Percentiles rank a stretch among this genome's conserved stretches.
Conservation (phyloP, 2,797 vertebrate genomes). For the Helarctos malayanus region DNA sequence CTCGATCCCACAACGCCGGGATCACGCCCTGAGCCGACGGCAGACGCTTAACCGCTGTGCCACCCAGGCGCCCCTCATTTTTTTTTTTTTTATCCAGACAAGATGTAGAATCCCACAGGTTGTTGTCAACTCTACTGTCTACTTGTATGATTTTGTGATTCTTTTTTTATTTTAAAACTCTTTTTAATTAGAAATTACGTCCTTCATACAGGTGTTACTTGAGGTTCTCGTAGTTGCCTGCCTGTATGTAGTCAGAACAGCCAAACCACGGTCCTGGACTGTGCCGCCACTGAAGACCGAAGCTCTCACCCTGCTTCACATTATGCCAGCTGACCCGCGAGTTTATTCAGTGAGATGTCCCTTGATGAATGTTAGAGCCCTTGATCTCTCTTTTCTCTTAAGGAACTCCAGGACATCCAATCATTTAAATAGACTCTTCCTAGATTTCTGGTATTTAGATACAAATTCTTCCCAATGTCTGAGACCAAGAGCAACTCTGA, state of each 20-base stretch:
- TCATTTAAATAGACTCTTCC: not conserved
- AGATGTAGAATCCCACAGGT: not conserved
- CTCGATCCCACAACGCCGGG: too few relatives aligned
- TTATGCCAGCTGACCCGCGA: not conserved
- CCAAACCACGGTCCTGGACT: not conserved
- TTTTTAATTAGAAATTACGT: not conserved
- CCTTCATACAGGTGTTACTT: not conserved
- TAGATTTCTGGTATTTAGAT: constrained; percentile 1
- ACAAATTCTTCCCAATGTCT: constrained; percentile 22
- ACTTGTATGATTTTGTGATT: not conserved
- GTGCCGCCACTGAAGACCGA: not conserved
- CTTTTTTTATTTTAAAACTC: not conserved
- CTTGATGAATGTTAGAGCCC: not conserved
- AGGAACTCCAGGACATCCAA: not conserved
- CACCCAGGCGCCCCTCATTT: not conserved
- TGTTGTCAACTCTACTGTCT: not conserved
- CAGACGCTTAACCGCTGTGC: too few relatives aligned
- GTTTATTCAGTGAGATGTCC: not conserved
- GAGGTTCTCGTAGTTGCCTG: not conserved
- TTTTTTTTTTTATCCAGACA: not conserved
- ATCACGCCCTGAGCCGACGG: too few relatives aligned
- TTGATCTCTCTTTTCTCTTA: constrained; percentile 38
- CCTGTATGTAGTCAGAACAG: not conserved
- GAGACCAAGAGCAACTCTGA: not conserved
- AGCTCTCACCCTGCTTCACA: not conserved